Evolutionary conservation across 2,797 vertebrate genomes (phyloP), one percentile per base, ranked within the genome.

Genomic region (Calcarius lapponicus): DNA sequence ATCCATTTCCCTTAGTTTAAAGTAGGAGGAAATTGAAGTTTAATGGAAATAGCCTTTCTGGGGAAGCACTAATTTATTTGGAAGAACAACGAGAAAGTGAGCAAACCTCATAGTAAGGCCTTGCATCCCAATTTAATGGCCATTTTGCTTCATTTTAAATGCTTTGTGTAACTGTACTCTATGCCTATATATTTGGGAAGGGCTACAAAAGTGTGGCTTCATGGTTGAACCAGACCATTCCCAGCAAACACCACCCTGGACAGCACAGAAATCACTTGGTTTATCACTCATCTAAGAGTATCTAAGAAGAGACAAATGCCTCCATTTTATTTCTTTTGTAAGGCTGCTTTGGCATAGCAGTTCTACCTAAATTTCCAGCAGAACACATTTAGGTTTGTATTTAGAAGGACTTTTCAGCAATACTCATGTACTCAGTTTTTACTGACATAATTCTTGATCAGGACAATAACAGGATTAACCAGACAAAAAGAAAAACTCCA

Each of bases 11-110:
- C 18, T 61, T 92, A 65, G 56, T 90, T 94, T 91, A 94, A 90
- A 96, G 82, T 57, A 89, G 73, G 10, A 83, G 47, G 45, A 96
- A 93, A 80, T 61, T 90, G 58, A 88, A 93, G 79, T 76, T 43
- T 90, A 96, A 94, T 43, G 70, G 67, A 84, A 93, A 64, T 90
- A 93, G 45, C 10, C 11, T 85, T 65, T 92, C 93, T 72, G 48
- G 11, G 38, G 92, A 97, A 97, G 88, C 57, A 50, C 43, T 26
- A 25, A 65, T 54, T 90, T 88, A 74, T 65, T 88, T 85, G 48
- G 74, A 84, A 87, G 86, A 91, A 67, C 34, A 92, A 43, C 1
- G 5, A 89, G 67, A 89, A 93, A 96, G 25, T 26, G 56, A 80
- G 36, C 40, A 94, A 91, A 74, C 40, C 81, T 65, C 61, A 82